phyloP scores from a whole-genome alignment of 2,888 invertebrate genomes.

The Phorcus lineatus region DNA sequence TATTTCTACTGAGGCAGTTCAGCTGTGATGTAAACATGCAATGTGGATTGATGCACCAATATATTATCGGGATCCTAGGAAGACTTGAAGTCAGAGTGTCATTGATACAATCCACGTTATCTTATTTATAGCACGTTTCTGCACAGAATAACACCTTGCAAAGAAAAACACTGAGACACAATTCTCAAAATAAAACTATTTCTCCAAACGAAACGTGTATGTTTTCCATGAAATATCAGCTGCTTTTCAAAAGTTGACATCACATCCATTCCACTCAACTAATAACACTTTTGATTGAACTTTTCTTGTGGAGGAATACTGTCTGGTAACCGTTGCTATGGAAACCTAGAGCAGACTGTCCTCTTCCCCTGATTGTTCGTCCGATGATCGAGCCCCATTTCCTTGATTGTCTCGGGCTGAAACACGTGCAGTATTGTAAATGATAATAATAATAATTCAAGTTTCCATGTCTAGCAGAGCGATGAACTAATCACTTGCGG shows the following conservation, averaged over 20 bases:
- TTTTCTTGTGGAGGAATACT: not conserved
- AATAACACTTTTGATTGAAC: not conserved
- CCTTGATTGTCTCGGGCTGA: not conserved
- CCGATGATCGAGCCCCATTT: not conserved
- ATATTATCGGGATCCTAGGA: too few species aligned
- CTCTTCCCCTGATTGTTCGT: constrained; percentile 19
- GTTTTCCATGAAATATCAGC: not conserved
- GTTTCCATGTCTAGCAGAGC: too few species aligned
- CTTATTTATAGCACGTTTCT: not conserved
- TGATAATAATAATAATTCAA: too few species aligned
- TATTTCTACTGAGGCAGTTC: too few species aligned
- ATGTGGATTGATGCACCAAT: too few species aligned
- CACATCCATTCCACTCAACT: not conserved
- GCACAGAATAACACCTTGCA: not conserved
- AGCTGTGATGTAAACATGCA: too few species aligned
- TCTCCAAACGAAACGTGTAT: not conserved
- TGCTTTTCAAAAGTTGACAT: not conserved
- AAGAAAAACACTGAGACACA: not conserved
- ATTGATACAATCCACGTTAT: too few species aligned
- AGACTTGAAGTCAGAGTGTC: too few species aligned
- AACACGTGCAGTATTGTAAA: not conserved
- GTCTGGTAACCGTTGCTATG: not conserved
- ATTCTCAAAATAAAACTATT: not conserved
- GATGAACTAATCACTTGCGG: too few species aligned
- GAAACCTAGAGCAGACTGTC: constrained; percentile 18